Conservation (phyloP, 2,888 invertebrate genomes). For the Proisotoma minuta region DNA sequence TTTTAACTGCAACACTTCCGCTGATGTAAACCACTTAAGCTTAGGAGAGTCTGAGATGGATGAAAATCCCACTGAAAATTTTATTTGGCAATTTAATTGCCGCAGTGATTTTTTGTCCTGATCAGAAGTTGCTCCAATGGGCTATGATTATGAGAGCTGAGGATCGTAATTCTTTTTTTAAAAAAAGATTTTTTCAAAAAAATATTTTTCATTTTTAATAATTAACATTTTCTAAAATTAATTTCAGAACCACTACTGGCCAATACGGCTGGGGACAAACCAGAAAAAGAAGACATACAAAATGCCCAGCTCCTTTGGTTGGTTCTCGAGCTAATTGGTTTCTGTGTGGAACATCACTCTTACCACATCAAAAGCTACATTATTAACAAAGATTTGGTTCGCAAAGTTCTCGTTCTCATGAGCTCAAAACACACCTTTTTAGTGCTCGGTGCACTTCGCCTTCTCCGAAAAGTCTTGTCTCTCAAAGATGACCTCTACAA, state of each 20-base stretch:
- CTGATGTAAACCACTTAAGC: conserved; percentile 44
- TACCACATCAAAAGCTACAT: conserved; percentile 98
- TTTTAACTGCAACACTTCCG: conserved; percentile 4
- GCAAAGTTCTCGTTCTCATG: conserved; percentile 92
- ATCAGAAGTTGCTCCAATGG: conserved; percentile 42
- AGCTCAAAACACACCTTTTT: conserved; percentile 96
- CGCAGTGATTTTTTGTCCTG: conserved; percentile 21
- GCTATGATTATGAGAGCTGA: conserved; percentile 48
- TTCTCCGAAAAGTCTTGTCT: conserved; percentile 94
- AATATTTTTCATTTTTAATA: neutral
- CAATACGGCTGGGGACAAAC: conserved; percentile 84
- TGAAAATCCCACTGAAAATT: conserved; percentile 22
- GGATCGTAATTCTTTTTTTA: conserved; percentile 22
- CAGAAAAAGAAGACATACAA: conserved; percentile 89
- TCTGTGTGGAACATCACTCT: conserved; percentile 98
- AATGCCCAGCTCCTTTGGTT: conserved; percentile 92
- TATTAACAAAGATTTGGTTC: conserved; percentile 90
- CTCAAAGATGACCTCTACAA: conserved; percentile 99
- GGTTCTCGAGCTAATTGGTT: conserved; percentile 90
- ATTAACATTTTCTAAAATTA: neutral
- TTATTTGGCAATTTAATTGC: conserved; percentile 9
- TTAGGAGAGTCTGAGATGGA: conserved; percentile 26
- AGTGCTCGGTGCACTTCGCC: conserved; percentile 84
- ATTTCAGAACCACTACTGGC: conserved; percentile 78
- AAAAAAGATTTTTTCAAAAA: neutral